A percentile compares a stretch with the other conserved stretches of the same genome.
phyloP scores from a whole-genome alignment of 1,140 invertebrate genomes.

The Trialeurodes vaporariorum region DNA sequence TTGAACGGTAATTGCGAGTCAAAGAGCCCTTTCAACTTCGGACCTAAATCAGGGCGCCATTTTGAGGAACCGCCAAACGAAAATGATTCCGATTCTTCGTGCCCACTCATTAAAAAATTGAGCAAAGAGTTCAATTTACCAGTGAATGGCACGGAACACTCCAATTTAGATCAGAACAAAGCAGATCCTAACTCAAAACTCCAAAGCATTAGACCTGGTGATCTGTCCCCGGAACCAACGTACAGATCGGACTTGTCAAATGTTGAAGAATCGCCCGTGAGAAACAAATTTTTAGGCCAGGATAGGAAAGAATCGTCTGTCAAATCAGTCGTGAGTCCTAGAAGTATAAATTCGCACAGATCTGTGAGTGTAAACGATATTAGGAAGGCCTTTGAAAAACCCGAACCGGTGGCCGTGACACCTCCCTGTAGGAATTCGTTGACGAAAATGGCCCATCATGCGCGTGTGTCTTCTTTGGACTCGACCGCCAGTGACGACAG shows the following conservation, averaged over 20 bases:
- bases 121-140: background rate
- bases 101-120: background rate
- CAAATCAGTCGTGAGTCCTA: background rate
- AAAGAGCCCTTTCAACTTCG: background rate
- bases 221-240: background rate
- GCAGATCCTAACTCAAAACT: background rate
- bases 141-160: background rate
- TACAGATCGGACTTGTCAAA: background rate
- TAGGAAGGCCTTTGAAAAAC: conserved; percentile 46
- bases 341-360: conserved; percentile 15
- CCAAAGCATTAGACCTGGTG: background rate
- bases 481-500: conserved; percentile 40
- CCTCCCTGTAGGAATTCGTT: conserved; percentile 8
- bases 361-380: conserved; percentile 44
- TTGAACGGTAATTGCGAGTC: background rate
- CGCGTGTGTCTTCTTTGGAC: conserved; percentile 38
- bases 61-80: too few relatives aligned
- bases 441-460: conserved; percentile 24
- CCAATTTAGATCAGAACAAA: background rate
- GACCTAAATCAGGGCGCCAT: background rate
- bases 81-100: background rate
- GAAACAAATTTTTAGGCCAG: background rate
- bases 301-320: background rate
- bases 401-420: conserved; percentile 23
- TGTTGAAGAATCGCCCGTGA: background rate